A percentile compares a stretch with the other conserved stretches of the same genome.
Conservation (phyloP, 2,113 vertebrate species). For the Mustelus asterias region DNA sequence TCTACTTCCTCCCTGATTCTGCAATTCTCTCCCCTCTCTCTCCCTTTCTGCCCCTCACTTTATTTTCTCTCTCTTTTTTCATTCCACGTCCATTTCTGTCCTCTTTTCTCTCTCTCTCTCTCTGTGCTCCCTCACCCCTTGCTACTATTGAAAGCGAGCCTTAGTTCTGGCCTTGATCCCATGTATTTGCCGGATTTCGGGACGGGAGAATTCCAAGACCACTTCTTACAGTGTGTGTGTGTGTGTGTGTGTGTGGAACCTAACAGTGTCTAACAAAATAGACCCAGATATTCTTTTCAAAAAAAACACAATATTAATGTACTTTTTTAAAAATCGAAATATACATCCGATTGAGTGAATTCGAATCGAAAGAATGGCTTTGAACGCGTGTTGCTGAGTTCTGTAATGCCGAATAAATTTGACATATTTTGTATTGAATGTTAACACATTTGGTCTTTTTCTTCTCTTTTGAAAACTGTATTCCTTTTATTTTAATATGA, state of each 20-base stretch:
- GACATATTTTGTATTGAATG: background rate
- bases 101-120: background rate
- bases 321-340: too few species aligned
- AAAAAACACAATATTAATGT: background rate
- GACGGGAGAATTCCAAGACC: background rate
- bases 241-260: too few species aligned
- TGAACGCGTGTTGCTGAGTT: background rate
- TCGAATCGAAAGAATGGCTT: background rate
- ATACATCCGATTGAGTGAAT: background rate
- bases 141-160: background rate
- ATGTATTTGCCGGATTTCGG: too few species aligned
- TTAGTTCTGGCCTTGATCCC: background rate
- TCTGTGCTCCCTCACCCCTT: background rate
- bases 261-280: background rate
- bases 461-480: background rate
- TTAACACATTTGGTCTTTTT: background rate
- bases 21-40: background rate
- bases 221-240: background rate
- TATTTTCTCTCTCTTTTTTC: background rate
- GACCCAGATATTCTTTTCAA: background rate
- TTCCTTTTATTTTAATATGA: background rate
- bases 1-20: background rate
- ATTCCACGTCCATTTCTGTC: background rate
- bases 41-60: background rate
- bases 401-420: background rate